Conservation (phyloP, 2,888 invertebrate species). For the Himalopsyche anomala region DNA sequence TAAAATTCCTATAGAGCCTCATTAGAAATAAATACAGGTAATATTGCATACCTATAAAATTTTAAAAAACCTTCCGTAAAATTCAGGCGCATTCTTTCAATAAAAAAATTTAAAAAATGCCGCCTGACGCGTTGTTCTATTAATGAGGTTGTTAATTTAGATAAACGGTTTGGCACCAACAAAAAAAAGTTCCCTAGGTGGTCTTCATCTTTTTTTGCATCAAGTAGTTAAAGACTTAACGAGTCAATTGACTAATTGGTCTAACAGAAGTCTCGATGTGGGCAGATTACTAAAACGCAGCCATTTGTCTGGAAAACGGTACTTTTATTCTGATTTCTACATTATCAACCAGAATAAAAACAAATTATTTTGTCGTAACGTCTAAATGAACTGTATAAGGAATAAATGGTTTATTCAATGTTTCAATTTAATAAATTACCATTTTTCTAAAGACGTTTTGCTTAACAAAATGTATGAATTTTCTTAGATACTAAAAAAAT, state of each 20-base stretch:
- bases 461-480: background rate
- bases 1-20: no score
- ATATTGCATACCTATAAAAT: constrained; percentile 27
- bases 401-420: background rate
- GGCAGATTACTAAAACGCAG: constrained; percentile 28
- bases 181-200: constrained; percentile 39
- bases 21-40: background rate
- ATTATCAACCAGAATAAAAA: constrained; percentile 35
- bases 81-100: background rate
- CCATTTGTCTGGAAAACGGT: background rate
- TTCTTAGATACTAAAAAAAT: no score
- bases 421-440: background rate
- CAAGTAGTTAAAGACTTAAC: constrained; percentile 46
- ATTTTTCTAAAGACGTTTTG: background rate
- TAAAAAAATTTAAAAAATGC: constrained; percentile 10
- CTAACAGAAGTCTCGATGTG: constrained; percentile 48
- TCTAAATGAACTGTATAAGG: background rate
- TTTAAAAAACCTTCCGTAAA: background rate
- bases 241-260: constrained; percentile 60
- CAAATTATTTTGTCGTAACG: background rate
- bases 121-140: constrained; percentile 38
- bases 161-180: constrained; percentile 22
- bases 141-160: constrained; percentile 49
- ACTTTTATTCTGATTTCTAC: constrained; percentile 13
- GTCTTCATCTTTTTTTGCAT: constrained; percentile 28